Percentiles rank a stretch among this genome's conserved stretches.
These are phyloP conservation scores for Drosophila leonis DNA, from an alignment of 2,888 invertebrate genomes.

Conservation along the genomic window DNA sequence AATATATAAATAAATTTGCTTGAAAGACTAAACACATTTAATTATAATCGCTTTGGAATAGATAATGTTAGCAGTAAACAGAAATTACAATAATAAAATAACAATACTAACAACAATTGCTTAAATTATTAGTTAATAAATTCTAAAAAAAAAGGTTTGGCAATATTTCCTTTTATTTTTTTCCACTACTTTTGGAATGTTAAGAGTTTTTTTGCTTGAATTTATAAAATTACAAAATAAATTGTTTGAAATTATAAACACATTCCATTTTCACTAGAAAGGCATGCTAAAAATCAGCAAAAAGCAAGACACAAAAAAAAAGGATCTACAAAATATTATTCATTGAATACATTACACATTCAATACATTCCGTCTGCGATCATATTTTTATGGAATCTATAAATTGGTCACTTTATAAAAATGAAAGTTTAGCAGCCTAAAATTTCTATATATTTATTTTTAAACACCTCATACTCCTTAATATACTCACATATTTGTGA, in stretches of 20 bases:
- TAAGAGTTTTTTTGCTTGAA: background rate
- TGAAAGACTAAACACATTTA: background rate
- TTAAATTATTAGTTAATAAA: too few relatives aligned
- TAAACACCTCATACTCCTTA: background rate
- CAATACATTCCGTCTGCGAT: too few relatives aligned
- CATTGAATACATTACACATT: too few relatives aligned
- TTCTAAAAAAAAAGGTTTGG: background rate
- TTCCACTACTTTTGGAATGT: too few relatives aligned
- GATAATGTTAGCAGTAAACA: background rate
- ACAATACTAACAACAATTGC: too few relatives aligned
- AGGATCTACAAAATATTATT: background rate
- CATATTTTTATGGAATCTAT: too few relatives aligned
- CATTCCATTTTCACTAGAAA: background rate
- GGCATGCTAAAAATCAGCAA: background rate
- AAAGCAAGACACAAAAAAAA: too few relatives aligned
- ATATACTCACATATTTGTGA: background rate
- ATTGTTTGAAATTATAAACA: background rate
- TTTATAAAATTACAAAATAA: background rate
- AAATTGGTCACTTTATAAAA: too few relatives aligned
- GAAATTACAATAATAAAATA: background rate
- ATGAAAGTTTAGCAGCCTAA: too few relatives aligned
- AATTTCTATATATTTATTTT: too few relatives aligned
- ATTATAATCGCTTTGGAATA: background rate
- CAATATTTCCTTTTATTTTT: too few relatives aligned
- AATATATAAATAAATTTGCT: background rate